These are phyloP conservation scores for Zootoca vivipara DNA, from an alignment of 2,113 vertebrate genomes.

Conservation along the genomic window DNA sequence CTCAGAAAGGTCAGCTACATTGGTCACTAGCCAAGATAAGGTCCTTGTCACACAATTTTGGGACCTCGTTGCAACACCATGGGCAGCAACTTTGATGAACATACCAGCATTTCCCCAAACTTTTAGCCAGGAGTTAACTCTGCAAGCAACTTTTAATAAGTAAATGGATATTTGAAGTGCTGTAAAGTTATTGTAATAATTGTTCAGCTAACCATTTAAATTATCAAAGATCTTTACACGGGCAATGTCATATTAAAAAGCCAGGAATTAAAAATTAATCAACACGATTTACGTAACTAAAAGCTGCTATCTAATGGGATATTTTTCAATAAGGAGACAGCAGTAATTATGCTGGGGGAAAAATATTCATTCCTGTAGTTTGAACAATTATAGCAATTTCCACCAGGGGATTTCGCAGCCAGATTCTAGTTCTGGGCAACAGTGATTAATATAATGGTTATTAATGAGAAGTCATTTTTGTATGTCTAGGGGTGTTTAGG, in stretches of 20 bases:
- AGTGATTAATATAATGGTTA: slow-evolving; percentile 97
- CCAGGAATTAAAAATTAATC: slow-evolving; percentile 95
- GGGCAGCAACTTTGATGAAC: slow-evolving; percentile 53
- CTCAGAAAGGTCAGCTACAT: fast-evolving
- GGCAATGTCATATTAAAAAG: slow-evolving; percentile 81
- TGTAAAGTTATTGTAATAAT: slow-evolving; percentile 82
- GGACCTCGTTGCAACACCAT: slow-evolving; percentile 13
- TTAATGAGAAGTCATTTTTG: slow-evolving; percentile 97
- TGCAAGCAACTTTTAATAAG: slow-evolving; percentile 72
- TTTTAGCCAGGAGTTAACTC: slow-evolving; percentile 80
- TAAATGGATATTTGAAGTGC: slow-evolving; percentile 78
- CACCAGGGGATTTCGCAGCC: slow-evolving; percentile 96
- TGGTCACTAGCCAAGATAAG: neutral
- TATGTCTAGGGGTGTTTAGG: slow-evolving; percentile 83
- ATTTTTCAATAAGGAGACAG: slow-evolving; percentile 96
- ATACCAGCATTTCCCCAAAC: slow-evolving; percentile 64
- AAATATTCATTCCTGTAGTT: slow-evolving; percentile 93
- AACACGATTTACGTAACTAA: slow-evolving; percentile 93
- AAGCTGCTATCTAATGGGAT: slow-evolving; percentile 90
- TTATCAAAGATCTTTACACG: slow-evolving; percentile 93
- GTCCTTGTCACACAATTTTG: slow-evolving; percentile 21
- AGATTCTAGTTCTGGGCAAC: slow-evolving; percentile 94
- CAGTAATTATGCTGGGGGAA: slow-evolving; percentile 90
- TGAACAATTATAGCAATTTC: slow-evolving; percentile 99
- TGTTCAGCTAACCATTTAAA: slow-evolving; percentile 93